These are phyloP conservation scores for Anoncus sp. DNA, from an alignment of 2,888 invertebrate genomes.

Conservation along the genomic window DNA sequence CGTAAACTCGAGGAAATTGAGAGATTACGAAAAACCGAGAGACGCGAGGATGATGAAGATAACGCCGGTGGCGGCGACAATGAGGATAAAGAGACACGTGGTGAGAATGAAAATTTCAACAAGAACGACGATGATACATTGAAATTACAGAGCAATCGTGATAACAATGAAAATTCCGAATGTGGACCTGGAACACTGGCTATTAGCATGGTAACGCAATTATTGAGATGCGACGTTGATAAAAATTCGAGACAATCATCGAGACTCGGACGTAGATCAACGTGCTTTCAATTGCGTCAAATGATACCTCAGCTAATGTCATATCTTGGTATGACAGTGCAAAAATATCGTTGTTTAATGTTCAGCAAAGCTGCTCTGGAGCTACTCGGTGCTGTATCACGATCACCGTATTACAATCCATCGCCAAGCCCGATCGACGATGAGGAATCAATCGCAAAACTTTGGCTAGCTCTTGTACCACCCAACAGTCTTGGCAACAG, in stretches of 20 bases:
- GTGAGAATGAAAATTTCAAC: not conserved
- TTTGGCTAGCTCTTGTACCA: slow-evolving; percentile 79
- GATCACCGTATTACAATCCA: slow-evolving; percentile 74
- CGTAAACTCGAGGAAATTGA: slow-evolving; percentile 77
- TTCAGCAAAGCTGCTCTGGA: slow-evolving; percentile 78
- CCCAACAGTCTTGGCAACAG: slow-evolving; percentile 78
- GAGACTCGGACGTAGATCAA: slow-evolving; percentile 68
- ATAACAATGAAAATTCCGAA: slow-evolving; percentile 66
- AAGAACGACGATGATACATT: not conserved
- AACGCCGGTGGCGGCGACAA: slow-evolving; percentile 53
- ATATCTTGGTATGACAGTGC: slow-evolving; percentile 76
- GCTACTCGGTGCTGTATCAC: slow-evolving; percentile 76
- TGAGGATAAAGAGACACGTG: not conserved
- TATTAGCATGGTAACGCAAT: slow-evolving; percentile 77
- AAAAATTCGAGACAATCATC: slow-evolving; percentile 44
- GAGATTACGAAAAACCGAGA: slow-evolving; percentile 60
- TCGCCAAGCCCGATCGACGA: slow-evolving; percentile 72
- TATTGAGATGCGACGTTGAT: slow-evolving; percentile 72
- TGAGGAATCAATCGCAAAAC: slow-evolving; percentile 77
- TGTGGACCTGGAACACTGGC: slow-evolving; percentile 79
- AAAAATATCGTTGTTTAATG: slow-evolving; percentile 76
- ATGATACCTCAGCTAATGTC: slow-evolving; percentile 78
- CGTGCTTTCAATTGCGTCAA: slow-evolving; percentile 76
- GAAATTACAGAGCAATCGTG: slow-evolving; percentile 61
- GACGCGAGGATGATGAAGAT: no score